Evolutionary conservation across 2,113 vertebrate genomes (phyloP).

Genomic region (Phalacrocorax pelagicus): DNA sequence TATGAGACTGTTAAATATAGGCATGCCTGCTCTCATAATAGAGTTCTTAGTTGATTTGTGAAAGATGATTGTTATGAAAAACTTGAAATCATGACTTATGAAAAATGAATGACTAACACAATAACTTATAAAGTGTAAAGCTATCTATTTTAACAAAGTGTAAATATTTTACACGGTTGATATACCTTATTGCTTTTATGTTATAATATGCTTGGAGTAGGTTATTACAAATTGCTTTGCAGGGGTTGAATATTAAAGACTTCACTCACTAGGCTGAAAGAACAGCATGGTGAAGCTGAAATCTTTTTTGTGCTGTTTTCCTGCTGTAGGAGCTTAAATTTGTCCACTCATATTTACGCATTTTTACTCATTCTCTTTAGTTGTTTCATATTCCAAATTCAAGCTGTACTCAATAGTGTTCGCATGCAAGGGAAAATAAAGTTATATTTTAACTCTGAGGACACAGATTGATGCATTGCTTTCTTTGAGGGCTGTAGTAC

Average conservation of each 20-base stretch:
- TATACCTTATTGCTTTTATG: not conserved
- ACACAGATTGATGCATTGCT: not conserved
- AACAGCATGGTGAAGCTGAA: not conserved
- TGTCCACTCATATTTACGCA: fast-evolving
- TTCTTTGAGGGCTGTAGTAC: not conserved
- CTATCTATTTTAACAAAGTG: not conserved
- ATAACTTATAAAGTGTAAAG: not conserved
- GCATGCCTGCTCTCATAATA: not conserved
- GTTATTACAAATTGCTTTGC: not conserved
- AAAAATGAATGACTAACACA: not conserved
- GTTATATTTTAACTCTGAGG: not conserved
- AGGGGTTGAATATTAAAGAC: not conserved
- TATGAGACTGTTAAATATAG: not conserved
- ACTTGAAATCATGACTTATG: not conserved
- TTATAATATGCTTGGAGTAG: not conserved
- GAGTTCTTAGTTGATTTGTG: not conserved
- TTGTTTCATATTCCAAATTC: not conserved
- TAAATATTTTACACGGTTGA: not conserved
- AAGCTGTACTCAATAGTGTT: fast-evolving
- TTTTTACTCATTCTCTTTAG: not conserved
- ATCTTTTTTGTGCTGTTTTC: not conserved
- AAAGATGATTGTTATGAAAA: not conserved
- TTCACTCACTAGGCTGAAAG: not conserved
- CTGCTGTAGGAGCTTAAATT: not conserved
- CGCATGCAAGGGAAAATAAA: not conserved